Evolutionary conservation across 2,113 vertebrate genomes (phyloP).

Genomic region (Cricetomys ansorgei): DNA sequence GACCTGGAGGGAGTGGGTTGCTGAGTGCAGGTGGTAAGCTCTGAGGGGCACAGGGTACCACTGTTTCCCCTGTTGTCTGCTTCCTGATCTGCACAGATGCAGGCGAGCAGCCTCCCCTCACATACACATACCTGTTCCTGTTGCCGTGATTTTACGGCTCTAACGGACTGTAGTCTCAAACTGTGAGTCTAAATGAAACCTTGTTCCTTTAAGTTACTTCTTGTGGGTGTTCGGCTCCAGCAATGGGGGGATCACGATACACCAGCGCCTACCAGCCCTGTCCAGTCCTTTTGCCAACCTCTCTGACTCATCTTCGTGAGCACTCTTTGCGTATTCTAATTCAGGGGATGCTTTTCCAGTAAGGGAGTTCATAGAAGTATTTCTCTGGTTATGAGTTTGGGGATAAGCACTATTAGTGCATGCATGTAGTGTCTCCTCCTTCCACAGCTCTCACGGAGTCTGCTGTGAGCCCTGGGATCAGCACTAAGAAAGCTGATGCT

Average conservation of each 20-base stretch:
- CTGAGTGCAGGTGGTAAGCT: not conserved
- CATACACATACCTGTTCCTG: too few relatives aligned
- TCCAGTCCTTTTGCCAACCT: not conserved
- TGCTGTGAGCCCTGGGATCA: not conserved
- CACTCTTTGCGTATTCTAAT: fast-evolving
- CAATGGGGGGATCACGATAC: not conserved
- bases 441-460: not conserved
- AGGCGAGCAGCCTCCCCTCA: not conserved
- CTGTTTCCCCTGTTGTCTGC: not conserved
- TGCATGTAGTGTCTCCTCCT: not conserved
- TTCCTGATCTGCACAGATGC: not conserved
- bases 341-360: fast-evolving
- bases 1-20: not conserved
- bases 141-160: too few relatives aligned
- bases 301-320: too few relatives aligned
- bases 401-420: not conserved
- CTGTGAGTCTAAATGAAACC: not conserved
- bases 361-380: too few relatives aligned
- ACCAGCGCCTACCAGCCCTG: not conserved
- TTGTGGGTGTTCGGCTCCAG: not conserved
- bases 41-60: not conserved
- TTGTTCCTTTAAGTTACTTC: not conserved
- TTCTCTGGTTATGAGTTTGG: not conserved
- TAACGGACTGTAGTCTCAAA: not conserved
- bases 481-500: not conserved